Evolutionary conservation across 2,113 vertebrate genomes (phyloP).

Genomic region (sheep (Ovis aries)): DNA sequence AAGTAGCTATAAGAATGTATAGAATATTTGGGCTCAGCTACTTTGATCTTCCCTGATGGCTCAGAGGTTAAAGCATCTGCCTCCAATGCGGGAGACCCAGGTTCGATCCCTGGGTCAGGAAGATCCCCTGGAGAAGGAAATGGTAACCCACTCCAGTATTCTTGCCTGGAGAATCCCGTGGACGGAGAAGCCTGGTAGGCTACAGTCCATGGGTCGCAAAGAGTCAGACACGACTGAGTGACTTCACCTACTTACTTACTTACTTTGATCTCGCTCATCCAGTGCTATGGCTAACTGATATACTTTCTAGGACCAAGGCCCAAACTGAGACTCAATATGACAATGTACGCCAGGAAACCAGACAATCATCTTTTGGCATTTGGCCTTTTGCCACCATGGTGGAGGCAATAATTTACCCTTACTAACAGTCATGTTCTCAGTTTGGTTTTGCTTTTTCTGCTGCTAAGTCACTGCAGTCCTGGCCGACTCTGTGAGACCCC

Average conservation of each 20-base stretch:
- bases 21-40: background rate
- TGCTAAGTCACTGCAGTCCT: too few species aligned
- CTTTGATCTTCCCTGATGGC: background rate
- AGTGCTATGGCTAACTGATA: background rate
- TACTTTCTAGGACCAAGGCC: background rate
- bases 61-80: too few species aligned
- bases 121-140: too few species aligned
- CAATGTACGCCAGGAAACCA: background rate
- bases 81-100: too few species aligned
- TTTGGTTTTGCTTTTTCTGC: background rate
- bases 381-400: background rate
- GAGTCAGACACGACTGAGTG: accelerated
- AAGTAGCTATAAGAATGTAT: background rate
- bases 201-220: too few species aligned
- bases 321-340: background rate
- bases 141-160: too few species aligned
- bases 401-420: background rate
- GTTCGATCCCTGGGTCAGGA: too few species aligned
- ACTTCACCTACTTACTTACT: too few species aligned
- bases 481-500: accelerated
- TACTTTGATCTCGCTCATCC: background rate
- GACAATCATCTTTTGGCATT: background rate
- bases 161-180: too few species aligned
- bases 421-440: background rate
- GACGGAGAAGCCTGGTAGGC: too few species aligned